Conservation (phyloP, 2,797 vertebrate species). For the Alosa sapidissima region DNA sequence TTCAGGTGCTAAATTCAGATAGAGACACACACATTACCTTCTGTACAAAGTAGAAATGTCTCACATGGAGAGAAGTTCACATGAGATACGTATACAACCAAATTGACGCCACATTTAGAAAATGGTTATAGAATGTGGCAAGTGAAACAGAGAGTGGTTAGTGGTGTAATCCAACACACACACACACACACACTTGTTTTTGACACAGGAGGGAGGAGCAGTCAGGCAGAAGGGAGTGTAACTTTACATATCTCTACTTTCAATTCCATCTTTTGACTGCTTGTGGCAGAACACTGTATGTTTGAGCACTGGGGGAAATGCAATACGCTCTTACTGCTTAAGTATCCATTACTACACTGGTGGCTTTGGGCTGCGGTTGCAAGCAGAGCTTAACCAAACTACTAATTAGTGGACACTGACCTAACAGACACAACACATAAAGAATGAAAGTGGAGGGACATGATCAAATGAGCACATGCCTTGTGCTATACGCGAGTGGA, state of each 20-base stretch:
- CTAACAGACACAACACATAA: neutral
- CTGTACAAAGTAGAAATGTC: neutral
- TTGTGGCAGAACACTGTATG: neutral
- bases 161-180: neutral
- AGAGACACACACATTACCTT: neutral
- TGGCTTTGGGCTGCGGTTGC: neutral
- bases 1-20: constrained; percentile 52
- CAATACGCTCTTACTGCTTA: neutral
- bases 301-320: neutral
- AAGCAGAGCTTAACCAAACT: neutral
- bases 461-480: neutral
- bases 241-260: neutral
- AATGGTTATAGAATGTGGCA: neutral
- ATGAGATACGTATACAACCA: neutral
- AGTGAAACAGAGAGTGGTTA: neutral
- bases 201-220: neutral
- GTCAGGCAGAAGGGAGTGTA: neutral
- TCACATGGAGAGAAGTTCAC: neutral
- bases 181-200: too few relatives aligned
- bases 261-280: neutral
- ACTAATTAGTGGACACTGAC: neutral
- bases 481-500: too few relatives aligned
- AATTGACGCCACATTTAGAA: neutral
- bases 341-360: neutral
- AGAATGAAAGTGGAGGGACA: neutral